Evolutionary conservation across 1,140 invertebrate species (phyloP).

Genomic region (Tetramorium simillimum): DNA sequence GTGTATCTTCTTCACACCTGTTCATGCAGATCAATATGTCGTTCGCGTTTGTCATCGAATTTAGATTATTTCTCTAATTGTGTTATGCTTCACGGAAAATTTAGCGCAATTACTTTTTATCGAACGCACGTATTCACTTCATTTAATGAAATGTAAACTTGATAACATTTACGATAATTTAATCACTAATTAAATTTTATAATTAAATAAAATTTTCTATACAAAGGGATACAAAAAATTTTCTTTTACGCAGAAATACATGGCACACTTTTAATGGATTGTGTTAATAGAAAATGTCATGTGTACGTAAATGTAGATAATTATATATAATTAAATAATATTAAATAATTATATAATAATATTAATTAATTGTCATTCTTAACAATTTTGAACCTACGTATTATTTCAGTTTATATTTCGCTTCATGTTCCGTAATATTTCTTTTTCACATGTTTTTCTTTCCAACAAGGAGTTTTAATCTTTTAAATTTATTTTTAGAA

Average conservation of each 20-base stretch:
- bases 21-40: conserved; percentile 4
- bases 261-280: background rate
- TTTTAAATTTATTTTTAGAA: conserved; percentile 4
- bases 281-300: background rate
- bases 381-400: background rate
- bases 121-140: background rate
- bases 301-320: background rate
- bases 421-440: background rate
- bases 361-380: background rate
- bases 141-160: background rate
- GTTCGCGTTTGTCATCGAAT: conserved; percentile 14
- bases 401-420: background rate
- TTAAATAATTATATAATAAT: background rate
- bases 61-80: conserved; percentile 12
- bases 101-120: background rate
- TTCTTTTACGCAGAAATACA: background rate
- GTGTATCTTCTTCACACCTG: background rate
- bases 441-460: background rate
- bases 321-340: conserved; percentile 4
- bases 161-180: background rate
- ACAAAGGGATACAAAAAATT: background rate
- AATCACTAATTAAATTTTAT: background rate
- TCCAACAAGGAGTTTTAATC: background rate
- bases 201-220: background rate
- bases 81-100: conserved; percentile 2